These are phyloP conservation scores for Physocephala rufipes DNA, from an alignment of 2,888 invertebrate genomes.

Conservation along the genomic window DNA sequence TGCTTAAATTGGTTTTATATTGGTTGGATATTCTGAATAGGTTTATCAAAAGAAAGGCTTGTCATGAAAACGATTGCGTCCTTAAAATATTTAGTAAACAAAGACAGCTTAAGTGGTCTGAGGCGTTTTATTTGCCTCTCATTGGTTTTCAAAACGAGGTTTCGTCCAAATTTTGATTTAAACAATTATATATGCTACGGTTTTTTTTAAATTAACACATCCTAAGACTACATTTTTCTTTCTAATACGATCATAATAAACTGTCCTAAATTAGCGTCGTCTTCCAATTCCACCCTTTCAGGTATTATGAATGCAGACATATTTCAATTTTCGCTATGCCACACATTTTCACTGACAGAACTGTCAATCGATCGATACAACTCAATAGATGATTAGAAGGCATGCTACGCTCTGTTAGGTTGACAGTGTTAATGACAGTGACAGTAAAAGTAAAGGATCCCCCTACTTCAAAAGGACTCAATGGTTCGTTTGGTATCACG, in stretches of 20 bases:
- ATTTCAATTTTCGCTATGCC: too few species aligned
- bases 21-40: background rate
- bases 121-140: background rate
- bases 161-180: background rate
- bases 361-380: too few species aligned
- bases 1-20: too few species aligned
- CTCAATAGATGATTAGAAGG: too few species aligned
- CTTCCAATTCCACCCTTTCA: too few species aligned
- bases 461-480: background rate
- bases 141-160: background rate
- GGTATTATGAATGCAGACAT: too few species aligned
- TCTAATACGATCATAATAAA: too few species aligned
- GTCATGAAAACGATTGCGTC: background rate
- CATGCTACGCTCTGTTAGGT: background rate
- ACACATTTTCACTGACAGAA: too few species aligned
- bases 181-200: background rate
- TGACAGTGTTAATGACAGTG: background rate
- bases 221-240: too few species aligned
- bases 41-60: background rate
- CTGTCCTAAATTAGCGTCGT: too few species aligned
- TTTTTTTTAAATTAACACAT: background rate
- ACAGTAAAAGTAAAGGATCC: background rate
- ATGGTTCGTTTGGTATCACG: constrained; percentile 14
- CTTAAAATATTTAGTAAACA: background rate
- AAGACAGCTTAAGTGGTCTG: background rate